A percentile compares a stretch with the other conserved stretches of the same genome.
These are phyloP conservation scores for Agonopterix alstromeriana DNA, from an alignment of 2,888 invertebrate species.

Conservation along the genomic window DNA sequence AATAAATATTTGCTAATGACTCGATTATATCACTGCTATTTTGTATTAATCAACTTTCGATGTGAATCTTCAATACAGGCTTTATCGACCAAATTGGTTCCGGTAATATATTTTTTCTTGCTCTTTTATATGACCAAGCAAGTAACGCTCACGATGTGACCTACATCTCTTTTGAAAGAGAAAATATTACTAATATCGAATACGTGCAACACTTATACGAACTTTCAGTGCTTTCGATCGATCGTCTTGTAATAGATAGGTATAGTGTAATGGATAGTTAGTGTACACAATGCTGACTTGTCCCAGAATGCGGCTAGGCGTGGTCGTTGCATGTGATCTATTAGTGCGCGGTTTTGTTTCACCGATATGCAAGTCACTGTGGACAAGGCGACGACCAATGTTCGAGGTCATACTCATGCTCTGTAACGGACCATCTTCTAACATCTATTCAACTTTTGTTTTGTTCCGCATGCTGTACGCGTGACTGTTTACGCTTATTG, in stretches of 20 bases:
- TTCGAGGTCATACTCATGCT: slow-evolving; percentile 48
- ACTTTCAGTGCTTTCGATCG: slow-evolving; percentile 47
- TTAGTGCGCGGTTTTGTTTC: slow-evolving; percentile 42
- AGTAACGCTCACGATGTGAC: slow-evolving; percentile 48
- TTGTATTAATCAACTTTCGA: slow-evolving; percentile 3
- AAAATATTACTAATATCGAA: slow-evolving; percentile 41
- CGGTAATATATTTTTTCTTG: slow-evolving; percentile 22
- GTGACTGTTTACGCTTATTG: not conserved
- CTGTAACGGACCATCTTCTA: slow-evolving; percentile 55
- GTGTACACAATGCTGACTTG: slow-evolving; percentile 44
- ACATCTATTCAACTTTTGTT: slow-evolving; percentile 9
- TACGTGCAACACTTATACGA: slow-evolving; percentile 38
- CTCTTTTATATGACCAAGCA: slow-evolving; percentile 41
- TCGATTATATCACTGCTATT: slow-evolving; percentile 11
- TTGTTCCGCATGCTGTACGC: slow-evolving; percentile 2
- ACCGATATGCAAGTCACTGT: slow-evolving; percentile 47
- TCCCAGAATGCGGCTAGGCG: slow-evolving; percentile 49
- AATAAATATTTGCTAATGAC: not conserved
- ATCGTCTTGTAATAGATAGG: slow-evolving; percentile 44
- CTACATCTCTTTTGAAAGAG: slow-evolving; percentile 47
- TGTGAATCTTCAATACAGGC: slow-evolving; percentile 5
- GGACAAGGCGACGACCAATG: slow-evolving; percentile 26
- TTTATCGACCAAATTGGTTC: slow-evolving; percentile 17
- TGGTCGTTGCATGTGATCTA: slow-evolving; percentile 42
- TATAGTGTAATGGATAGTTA: slow-evolving; percentile 47